These are phyloP conservation scores for Epsilonema sp. DNA, from an alignment of 2,888 invertebrate species.

Conservation along the genomic window DNA sequence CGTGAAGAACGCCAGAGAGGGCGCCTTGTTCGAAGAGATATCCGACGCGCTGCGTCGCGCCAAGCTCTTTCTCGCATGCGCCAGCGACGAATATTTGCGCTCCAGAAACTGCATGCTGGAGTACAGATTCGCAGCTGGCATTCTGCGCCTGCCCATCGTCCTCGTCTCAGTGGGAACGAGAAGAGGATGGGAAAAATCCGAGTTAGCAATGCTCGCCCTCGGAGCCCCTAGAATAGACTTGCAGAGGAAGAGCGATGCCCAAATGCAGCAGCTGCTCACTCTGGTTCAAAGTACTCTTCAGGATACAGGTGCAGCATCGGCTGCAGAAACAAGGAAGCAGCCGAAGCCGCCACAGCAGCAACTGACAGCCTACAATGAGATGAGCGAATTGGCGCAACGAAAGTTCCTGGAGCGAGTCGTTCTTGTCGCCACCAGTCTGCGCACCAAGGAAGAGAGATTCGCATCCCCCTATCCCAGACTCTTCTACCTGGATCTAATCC, in stretches of 20 bases:
- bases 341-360: not conserved
- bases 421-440: not conserved
- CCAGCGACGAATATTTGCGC: constrained; percentile 19
- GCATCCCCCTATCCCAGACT: not conserved
- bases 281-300: not conserved
- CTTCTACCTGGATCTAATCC: not conserved
- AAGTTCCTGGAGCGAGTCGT: constrained; percentile 6
- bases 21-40: constrained; percentile 29
- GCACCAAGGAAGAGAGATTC: no score
- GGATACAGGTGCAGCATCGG: no score
- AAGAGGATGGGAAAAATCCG: not conserved
- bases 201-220: constrained; percentile 2
- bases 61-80: constrained; percentile 23
- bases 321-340: not conserved
- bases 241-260: not conserved
- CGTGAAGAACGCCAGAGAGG: constrained; percentile 22
- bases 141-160: constrained; percentile 2
- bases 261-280: not conserved
- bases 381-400: constrained; percentile 8
- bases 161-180: constrained; percentile 2
- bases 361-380: not conserved
- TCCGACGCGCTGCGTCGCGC: constrained; percentile 24
- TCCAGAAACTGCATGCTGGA: constrained; percentile 3
- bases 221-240: not conserved
- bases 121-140: not conserved